These are phyloP conservation scores for Ochotona curzoniae DNA, from an alignment of 2,113 vertebrate genomes.

Conservation along the genomic window DNA sequence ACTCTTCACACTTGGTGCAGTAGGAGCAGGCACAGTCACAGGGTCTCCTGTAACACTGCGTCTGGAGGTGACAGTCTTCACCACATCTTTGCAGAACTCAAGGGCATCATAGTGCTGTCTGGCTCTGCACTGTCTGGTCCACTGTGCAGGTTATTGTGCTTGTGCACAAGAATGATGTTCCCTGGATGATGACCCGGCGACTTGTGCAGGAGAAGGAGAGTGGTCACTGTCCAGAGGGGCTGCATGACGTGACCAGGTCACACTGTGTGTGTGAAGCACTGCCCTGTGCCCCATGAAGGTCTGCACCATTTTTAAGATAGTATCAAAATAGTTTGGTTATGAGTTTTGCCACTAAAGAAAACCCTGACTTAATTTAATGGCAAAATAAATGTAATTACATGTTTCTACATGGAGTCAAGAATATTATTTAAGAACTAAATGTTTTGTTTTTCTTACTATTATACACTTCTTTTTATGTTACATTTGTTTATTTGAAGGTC, in stretches of 20 bases:
- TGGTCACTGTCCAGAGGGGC: too few species aligned
- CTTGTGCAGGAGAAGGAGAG: not conserved
- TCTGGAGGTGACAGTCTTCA: not conserved
- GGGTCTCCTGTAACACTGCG: accelerated
- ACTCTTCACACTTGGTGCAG: not conserved
- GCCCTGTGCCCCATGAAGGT: not conserved
- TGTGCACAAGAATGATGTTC: not conserved
- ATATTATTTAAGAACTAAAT: not conserved
- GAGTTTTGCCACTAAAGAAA: not conserved
- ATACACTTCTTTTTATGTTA: too few species aligned
- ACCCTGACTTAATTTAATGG: not conserved
- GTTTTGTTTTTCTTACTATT: not conserved
- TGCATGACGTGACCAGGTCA: too few species aligned
- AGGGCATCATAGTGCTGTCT: not conserved
- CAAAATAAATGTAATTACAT: not conserved
- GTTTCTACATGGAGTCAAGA: not conserved
- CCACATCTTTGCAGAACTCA: not conserved
- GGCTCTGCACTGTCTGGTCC: not conserved
- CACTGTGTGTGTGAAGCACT: too few species aligned
- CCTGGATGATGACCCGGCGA: not conserved
- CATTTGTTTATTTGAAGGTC: too few species aligned
- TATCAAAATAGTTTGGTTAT: not conserved
- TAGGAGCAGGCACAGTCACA: not conserved
- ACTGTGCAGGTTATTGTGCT: not conserved
- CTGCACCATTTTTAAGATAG: not conserved